Evolutionary conservation across 2,113 vertebrate species (phyloP).

Genomic region (Phyllostomus hastatus): DNA sequence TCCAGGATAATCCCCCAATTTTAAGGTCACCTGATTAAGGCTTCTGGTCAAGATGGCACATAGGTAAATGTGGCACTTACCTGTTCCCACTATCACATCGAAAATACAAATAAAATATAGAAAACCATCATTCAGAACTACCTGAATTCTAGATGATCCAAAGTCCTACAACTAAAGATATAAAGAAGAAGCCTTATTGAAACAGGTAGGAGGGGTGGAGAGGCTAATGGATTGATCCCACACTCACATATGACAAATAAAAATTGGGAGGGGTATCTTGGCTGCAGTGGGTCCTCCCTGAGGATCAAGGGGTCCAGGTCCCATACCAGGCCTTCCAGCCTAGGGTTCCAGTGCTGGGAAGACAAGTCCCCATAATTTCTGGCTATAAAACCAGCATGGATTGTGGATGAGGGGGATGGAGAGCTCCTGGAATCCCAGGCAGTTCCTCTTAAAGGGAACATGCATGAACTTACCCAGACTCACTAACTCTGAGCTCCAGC

Average conservation of each 20-base stretch:
- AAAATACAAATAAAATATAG: background rate
- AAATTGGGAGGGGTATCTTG: background rate
- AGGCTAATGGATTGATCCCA: background rate
- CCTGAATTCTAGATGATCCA: background rate
- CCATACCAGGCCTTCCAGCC: background rate
- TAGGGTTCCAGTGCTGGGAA: background rate
- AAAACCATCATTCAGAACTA: background rate
- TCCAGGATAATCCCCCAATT: background rate
- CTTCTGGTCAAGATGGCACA: background rate
- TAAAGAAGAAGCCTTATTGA: background rate
- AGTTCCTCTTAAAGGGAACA: background rate
- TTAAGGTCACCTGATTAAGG: background rate
- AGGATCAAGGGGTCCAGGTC: background rate
- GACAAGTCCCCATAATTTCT: background rate
- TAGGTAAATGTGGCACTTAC: background rate
- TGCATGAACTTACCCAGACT: background rate
- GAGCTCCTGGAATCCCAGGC: background rate
- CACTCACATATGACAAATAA: background rate
- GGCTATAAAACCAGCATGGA: background rate
- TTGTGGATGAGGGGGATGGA: background rate
- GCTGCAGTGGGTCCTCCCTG: background rate
- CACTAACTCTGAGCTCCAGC: background rate
- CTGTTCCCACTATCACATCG: background rate
- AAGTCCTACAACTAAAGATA: background rate
- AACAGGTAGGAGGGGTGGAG: background rate